Base-by-base conservation (phyloP, 2,888 invertebrate genomes). In the Plebejus argus region DNA sequence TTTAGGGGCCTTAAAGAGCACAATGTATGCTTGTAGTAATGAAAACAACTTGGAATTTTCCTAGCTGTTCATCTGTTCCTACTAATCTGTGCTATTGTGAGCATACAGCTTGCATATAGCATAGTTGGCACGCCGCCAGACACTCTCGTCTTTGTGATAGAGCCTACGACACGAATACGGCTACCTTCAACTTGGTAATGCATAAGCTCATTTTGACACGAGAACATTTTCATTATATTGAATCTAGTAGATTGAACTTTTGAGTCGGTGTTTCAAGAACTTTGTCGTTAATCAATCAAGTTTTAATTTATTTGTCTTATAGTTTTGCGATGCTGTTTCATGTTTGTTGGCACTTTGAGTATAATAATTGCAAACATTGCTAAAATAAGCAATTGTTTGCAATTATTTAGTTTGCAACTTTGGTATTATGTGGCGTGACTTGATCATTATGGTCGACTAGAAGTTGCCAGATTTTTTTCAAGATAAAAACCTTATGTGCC, bases 101-200 rank as follows among this genome's bases (percentile, higher is more conserved):
- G 35, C 18, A 28, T 58, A 58, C 20, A 58, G 58, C 58, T 58
- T 58, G 58, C 61, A 61, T 61, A 61, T 23, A 61, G 61, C 61
- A 61, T 23, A 61, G 28, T 61, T 76, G 76, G 70, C 70, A 20
- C 20, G 45, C 12, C 33, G 45, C 61, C 70, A 61, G 49, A n/a
- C 10, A 20, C 53, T 33, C 45, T n/a, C 18, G 35, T n/a, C 70
- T 70, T 70, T 70, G 28, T 76, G 49, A 28, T 70, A 49, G 53
- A n/a, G n/a, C n/a, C 53, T n/a, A 53, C 70, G 76, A 74, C 23
- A 70, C 18, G 66, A 61, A 76, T 76, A 77, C 72, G 56, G 28
- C 66, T 33, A 66, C 66, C 66, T 66, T 66, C 66, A 66, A 66
- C 66, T 66, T 66, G 66, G 66, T 66, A 66, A 66, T 66, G 28